Base-by-base conservation (phyloP, 1,140 invertebrate species). In the Megathymus violae region DNA sequence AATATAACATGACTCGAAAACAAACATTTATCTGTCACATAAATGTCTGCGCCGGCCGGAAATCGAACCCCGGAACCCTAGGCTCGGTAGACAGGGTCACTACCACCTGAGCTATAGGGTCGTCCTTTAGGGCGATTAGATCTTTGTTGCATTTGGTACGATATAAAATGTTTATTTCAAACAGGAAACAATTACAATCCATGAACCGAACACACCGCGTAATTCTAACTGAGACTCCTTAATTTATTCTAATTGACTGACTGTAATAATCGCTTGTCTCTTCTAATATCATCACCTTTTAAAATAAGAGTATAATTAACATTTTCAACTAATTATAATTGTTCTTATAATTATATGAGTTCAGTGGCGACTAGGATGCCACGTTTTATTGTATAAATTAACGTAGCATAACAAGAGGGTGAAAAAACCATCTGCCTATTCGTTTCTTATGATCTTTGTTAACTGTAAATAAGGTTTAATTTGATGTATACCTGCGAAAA, bases 261-360 rank as follows among this genome's bases (percentile, higher is more conserved):
- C 27, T 31, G 4, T 31, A 31, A 31, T 31, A 31, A 31, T 31
- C 7, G 27, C 27, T 31, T 31, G 27, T 31, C 27, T 31, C 9
- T 31, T 31, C 27, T 31, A 31, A 27, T 52, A 52, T 52, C 48
- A 52, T 52, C 48, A 52, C 36, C n/a, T 40, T 22, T 17, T 40
- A 25, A 16, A 13, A 38, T 40, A 15, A 31, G 27, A 31, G 17
- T 10, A 3, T 25, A 47, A 52, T 41, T 41, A 14, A 19, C 19
- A 41, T 41, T 52, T 52, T 52, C 50, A n/a, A 52, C 50, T 52
- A 52, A 52, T 52, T 40, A 41, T 52, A 52, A 52, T 52, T 22
- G 48, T 52, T 52, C 34, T 13, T 31, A 31, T 52, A 52, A 52
- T 41, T 52, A 52, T 52, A 40, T 16, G 34, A 43, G 43, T 54